phyloP scores from a whole-genome alignment of 2,888 invertebrate genomes.

The Polydrusus tereticollis region DNA sequence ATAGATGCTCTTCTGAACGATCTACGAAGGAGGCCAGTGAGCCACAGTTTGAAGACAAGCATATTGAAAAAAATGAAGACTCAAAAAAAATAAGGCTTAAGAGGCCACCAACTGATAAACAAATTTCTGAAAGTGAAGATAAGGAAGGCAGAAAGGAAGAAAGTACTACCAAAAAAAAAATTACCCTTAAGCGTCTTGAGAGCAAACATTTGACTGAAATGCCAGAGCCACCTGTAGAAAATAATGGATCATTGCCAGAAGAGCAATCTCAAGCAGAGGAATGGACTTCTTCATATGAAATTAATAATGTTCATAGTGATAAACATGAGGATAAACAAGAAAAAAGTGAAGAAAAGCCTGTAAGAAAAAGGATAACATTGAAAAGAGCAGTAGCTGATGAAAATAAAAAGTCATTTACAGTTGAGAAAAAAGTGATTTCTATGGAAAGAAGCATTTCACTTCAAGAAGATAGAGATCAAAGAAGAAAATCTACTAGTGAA shows the following conservation, averaged over 20 bases:
- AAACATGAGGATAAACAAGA: conserved; percentile 34
- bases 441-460: conserved; percentile 32
- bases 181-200: conserved; percentile 21
- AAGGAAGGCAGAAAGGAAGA: conserved; percentile 40
- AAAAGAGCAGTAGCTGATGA: conserved; percentile 37
- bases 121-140: conserved; percentile 42
- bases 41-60: conserved; percentile 2
- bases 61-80: conserved; percentile 31
- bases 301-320: conserved; percentile 9
- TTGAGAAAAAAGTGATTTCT: conserved; percentile 8
- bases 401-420: not conserved
- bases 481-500: conserved; percentile 10
- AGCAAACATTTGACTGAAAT: conserved; percentile 35
- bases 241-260: not conserved
- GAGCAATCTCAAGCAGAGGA: not conserved
- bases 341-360: conserved; percentile 19
- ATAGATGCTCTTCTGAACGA: conserved; percentile 12
- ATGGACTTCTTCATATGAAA: conserved; percentile 41
- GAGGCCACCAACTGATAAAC: conserved; percentile 40
- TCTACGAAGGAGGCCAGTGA: not conserved
- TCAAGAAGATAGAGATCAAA: conserved; percentile 13
- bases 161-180: conserved; percentile 41
- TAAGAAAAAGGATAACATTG: conserved; percentile 39
- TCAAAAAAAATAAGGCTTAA: conserved; percentile 51
- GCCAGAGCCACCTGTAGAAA: not conserved